phyloP scores from a whole-genome alignment of 2,797 vertebrate genomes.

The Pyrocephalus nanus region DNA sequence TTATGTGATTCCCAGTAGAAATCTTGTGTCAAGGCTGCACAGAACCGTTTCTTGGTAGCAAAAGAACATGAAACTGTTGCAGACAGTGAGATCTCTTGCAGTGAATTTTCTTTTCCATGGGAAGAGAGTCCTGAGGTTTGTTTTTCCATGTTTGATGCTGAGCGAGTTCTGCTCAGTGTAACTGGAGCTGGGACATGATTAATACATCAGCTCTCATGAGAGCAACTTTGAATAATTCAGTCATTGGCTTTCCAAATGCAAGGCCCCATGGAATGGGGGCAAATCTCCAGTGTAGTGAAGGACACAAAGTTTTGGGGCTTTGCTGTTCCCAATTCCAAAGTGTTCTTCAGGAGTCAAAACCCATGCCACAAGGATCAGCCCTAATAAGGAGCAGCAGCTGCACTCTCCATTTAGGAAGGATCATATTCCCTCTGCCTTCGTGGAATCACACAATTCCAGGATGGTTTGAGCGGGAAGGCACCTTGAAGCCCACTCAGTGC shows the following conservation, averaged over 20 bases:
- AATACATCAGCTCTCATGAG: background rate
- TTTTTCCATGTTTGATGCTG: background rate
- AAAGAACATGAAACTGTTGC: background rate
- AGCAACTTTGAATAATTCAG: background rate
- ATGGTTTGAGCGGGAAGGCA: background rate
- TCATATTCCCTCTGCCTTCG: background rate
- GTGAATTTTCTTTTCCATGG: background rate
- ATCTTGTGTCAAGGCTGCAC: background rate
- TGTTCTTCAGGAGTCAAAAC: background rate
- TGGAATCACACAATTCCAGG: background rate
- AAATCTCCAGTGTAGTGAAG: background rate
- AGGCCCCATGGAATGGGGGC: background rate
- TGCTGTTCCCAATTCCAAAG: background rate
- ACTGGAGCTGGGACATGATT: background rate
- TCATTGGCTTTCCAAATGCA: background rate
- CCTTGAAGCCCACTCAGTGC: accelerated
- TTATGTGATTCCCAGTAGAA: background rate
- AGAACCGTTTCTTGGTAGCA: background rate
- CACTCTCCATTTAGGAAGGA: background rate
- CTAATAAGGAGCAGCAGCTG: background rate
- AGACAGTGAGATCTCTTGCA: background rate
- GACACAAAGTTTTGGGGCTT: background rate
- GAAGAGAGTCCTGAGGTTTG: background rate
- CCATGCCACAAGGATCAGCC: background rate
- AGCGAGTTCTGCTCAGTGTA: background rate